phyloP scores from a whole-genome alignment of 2,888 invertebrate genomes.

The Busseola fusca region DNA sequence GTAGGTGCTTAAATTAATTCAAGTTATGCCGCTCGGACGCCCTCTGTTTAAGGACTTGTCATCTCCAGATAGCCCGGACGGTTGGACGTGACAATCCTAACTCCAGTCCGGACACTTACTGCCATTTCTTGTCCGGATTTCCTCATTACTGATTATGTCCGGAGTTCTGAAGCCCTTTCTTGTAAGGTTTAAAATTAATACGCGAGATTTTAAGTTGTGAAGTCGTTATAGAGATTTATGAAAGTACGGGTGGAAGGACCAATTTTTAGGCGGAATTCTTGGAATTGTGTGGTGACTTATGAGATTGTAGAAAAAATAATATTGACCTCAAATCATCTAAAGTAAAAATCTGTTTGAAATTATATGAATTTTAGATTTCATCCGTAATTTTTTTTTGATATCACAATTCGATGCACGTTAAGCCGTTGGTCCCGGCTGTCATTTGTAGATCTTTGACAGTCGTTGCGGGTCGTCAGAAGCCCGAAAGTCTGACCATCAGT shows the following conservation, averaged over 20 bases:
- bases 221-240: constrained; percentile 50
- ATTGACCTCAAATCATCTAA: constrained; percentile 10
- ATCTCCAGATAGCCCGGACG: constrained; percentile 45
- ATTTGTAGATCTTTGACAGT: no score
- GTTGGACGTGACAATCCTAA: constrained; percentile 55
- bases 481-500: no score
- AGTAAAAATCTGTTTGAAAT: neutral
- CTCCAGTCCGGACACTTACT: constrained; percentile 43
- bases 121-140: constrained; percentile 52
- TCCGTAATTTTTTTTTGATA: neutral
- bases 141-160: constrained; percentile 63
- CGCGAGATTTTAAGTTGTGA: constrained; percentile 46
- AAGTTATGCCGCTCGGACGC: constrained; percentile 53
- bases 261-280: constrained; percentile 25
- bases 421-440: no score
- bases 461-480: no score
- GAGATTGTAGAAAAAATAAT: constrained; percentile 20
- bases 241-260: constrained; percentile 8
- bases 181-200: constrained; percentile 48
- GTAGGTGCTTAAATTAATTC: constrained; percentile 60
- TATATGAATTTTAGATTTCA: constrained; percentile 4
- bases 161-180: constrained; percentile 45
- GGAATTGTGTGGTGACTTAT: constrained; percentile 15
- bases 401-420: no score
- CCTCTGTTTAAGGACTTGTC: constrained; percentile 55